Evolutionary conservation across 1,140 invertebrate genomes (phyloP).

Genomic region (Scaptomyza montana): DNA sequence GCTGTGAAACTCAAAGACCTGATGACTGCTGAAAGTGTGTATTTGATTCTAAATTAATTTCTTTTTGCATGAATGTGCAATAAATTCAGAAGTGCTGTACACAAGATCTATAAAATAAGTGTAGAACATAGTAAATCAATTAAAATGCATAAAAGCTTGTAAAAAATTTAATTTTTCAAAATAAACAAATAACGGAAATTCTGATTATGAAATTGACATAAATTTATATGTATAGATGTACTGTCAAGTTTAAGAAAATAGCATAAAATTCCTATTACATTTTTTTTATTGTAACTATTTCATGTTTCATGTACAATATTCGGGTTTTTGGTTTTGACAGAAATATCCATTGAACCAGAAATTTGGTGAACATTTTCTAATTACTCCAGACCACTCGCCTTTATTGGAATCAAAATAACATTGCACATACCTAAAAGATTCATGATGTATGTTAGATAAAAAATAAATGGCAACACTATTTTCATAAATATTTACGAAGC

Average conservation of each 20-base stretch:
- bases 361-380: background rate
- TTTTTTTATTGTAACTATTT: background rate
- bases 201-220: too few relatives aligned
- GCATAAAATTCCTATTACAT: too few relatives aligned
- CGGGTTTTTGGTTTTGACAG: conserved; percentile 18
- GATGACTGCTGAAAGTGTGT: conserved; percentile 39
- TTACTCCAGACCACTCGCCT: background rate
- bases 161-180: too few relatives aligned
- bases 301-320: conserved; percentile 18
- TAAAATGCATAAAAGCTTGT: too few relatives aligned
- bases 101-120: too few relatives aligned
- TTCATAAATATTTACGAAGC: conserved; percentile 21
- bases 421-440: conserved; percentile 1
- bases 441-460: background rate
- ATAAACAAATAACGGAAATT: too few relatives aligned
- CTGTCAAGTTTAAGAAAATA: too few relatives aligned
- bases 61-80: too few relatives aligned
- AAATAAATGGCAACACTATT: background rate
- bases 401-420: background rate
- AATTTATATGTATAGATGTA: too few relatives aligned
- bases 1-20: conserved; percentile 43
- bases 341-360: background rate
- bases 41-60: background rate
- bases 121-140: too few relatives aligned
- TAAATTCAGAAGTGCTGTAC: too few relatives aligned